Evolutionary conservation across 2,113 vertebrate genomes (phyloP).

Genomic region (Chaenocephalus aceratus): DNA sequence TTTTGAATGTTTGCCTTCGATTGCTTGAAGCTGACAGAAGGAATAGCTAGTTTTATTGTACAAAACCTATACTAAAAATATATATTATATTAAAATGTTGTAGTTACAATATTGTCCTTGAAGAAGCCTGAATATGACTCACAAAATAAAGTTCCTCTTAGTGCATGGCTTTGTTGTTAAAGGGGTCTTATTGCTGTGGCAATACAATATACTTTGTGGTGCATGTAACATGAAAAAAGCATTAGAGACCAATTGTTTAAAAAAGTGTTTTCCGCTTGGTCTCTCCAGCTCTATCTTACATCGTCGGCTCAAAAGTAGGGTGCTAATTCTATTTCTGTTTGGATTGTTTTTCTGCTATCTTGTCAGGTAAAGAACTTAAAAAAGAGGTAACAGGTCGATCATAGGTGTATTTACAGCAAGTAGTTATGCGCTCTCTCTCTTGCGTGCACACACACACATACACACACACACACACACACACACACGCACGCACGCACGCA

Average conservation of each 20-base stretch:
- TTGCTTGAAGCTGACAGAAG: no score
- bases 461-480: background rate
- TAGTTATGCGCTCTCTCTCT: background rate
- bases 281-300: background rate
- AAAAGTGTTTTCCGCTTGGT: constrained; percentile 16
- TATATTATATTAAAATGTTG: no score
- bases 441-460: background rate
- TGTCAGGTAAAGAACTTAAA: background rate
- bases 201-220: background rate
- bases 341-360: background rate
- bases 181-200: background rate
- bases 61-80: no score
- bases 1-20: background rate
- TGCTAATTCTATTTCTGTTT: background rate
- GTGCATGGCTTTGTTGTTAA: constrained; percentile 11
- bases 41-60: no score
- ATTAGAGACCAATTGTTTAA: background rate
- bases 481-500: constrained; percentile 13
- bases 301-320: background rate
- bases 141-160: background rate
- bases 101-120: no score
- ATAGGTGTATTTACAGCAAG: constrained; percentile 8
- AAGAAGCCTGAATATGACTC: no score
- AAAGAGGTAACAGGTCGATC: background rate
- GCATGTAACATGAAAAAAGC: constrained; percentile 4